These are phyloP conservation scores for Acanthopleura granulata DNA, from an alignment of 2,888 invertebrate genomes.

Conservation along the genomic window DNA sequence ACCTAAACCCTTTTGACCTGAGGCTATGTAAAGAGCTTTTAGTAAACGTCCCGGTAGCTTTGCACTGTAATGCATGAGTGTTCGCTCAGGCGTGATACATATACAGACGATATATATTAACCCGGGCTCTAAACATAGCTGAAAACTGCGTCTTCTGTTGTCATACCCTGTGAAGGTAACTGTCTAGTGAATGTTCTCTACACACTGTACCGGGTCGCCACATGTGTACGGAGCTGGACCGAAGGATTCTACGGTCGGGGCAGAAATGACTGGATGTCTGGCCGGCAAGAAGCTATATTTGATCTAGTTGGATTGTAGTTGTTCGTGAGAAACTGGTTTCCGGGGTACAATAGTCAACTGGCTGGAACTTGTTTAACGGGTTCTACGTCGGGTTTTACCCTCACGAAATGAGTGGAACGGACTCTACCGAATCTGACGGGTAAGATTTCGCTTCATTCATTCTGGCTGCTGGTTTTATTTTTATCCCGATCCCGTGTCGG, in stretches of 20 bases:
- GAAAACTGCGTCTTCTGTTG: no score
- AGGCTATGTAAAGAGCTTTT: background rate
- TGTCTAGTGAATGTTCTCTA: no score
- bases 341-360: background rate
- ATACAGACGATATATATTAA: no score
- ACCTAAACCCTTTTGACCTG: background rate
- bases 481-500: background rate
- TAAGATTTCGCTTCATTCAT: background rate
- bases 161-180: no score
- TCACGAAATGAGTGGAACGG: background rate
- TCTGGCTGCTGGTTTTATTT: background rate
- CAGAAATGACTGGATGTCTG: background rate
- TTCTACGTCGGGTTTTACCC: background rate
- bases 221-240: no score
- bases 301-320: background rate
- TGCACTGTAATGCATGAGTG: no score
- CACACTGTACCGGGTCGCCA: no score
- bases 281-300: constrained; percentile 1
- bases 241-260: no score
- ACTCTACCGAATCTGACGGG: constrained; percentile 7
- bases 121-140: no score
- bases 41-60: no score
- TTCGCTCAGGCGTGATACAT: no score
- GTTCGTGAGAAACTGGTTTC: background rate
- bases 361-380: background rate